Evolutionary conservation across 2,888 invertebrate genomes (phyloP).

Genomic region (Diachrysia chrysitis): DNA sequence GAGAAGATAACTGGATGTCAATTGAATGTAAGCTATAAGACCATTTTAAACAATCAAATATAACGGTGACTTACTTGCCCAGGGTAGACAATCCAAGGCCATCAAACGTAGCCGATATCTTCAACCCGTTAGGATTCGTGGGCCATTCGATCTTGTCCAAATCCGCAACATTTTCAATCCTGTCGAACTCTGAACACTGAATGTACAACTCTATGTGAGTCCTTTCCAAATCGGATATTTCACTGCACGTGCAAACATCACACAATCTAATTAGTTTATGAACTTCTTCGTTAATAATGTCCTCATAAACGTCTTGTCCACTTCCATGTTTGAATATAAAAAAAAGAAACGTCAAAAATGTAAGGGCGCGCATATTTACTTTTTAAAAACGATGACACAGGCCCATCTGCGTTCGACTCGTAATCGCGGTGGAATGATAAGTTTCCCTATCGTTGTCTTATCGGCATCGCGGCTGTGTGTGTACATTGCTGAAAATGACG

Average conservation of each 20-base stretch:
- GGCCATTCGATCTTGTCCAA: constrained; percentile 86
- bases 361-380: constrained; percentile 77
- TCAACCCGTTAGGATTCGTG: constrained; percentile 80
- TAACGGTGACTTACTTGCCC: constrained; percentile 79
- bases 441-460: constrained; percentile 80
- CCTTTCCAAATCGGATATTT: constrained; percentile 80
- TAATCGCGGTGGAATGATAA: constrained; percentile 83
- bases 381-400: constrained; percentile 54
- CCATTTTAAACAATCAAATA: constrained; percentile 1
- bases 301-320: constrained; percentile 67
- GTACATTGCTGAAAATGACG: constrained; percentile 84
- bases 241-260: constrained; percentile 85
- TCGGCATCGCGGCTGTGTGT: constrained; percentile 75
- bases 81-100: constrained; percentile 80
- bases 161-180: constrained; percentile 77
- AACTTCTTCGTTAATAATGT: constrained; percentile 58
- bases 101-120: constrained; percentile 82
- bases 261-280: constrained; percentile 75
- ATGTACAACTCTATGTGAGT: constrained; percentile 83
- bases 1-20: constrained; percentile 29
- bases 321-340: constrained; percentile 68
- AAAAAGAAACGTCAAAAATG: constrained; percentile 71
- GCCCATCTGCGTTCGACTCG: constrained; percentile 72
- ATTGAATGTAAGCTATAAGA: constrained; percentile 12
- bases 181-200: constrained; percentile 82